Evolutionary conservation across 2,888 invertebrate species (phyloP), one percentile per base, ranked within the genome.

Genomic region (Phlogophora meticulosa): DNA sequence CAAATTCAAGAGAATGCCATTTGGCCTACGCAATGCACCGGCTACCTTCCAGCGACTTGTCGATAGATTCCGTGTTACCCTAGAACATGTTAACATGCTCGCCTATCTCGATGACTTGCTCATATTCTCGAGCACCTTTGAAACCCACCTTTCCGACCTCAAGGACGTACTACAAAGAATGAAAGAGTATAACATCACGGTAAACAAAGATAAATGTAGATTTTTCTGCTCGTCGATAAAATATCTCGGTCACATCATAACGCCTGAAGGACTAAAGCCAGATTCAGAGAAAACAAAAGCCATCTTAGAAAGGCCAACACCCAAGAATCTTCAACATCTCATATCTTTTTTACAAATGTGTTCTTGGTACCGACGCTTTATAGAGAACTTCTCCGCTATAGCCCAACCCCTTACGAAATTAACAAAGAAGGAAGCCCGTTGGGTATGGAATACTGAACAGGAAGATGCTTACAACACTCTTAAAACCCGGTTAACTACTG

Each of bases 21-120:
- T 88, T 43, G 87, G 88, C 0, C 40, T 88, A 1, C 65, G 81
- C 1, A 87, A 88, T 45, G 87, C 87, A 0, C 85, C 87, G 0
- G 77, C 86, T 0, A 88, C 85, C 0, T 88, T 88, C 40, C 82
- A 84, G 46, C 46, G 83, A 1, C 7, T 81, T 1, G 69, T 76
- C 5, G 76, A 78, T 38, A 49, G 67, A 48, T 57, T 80, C 0
- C 46, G 51, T 1, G 34, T 42, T 28, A 51, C 34, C 4, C 34
- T 66, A 1, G 28, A 56, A 11, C 20, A 48, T 42, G 42, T 68
- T 10, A 62, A 51, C 0, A 11, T 68, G 34, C 34, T 68, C 13
- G 57, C 46, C 0, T 68, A 68, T 13, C 40, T 68, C 0, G 62
- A 68, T 22, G 62, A 68, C 4, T 3, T 68, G 11, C 1, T 62